Evolutionary conservation across 1,140 invertebrate species (phyloP).

Genomic region (Trichomalopsis sarcophagae): DNA sequence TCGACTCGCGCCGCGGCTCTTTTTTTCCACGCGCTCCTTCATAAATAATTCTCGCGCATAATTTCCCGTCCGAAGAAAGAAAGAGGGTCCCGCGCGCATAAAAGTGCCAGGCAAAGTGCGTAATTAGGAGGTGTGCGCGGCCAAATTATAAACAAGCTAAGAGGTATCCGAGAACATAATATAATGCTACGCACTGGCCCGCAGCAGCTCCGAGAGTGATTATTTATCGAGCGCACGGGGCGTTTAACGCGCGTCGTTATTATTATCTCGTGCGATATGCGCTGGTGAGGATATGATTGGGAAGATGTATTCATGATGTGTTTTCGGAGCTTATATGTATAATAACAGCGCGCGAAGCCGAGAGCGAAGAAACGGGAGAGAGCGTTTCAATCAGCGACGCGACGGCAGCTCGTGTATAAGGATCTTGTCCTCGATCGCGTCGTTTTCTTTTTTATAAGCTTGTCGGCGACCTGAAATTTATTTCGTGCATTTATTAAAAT

Average conservation of each 20-base stretch:
- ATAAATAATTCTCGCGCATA: conserved; percentile 47
- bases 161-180: neutral
- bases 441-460: neutral
- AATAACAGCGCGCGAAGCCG: neutral
- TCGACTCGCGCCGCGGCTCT: neutral
- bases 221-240: conserved; percentile 38
- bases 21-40: conserved; percentile 15
- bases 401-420: neutral
- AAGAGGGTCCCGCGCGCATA: neutral
- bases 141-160: conserved; percentile 43
- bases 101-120: conserved; percentile 30
- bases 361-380: neutral
- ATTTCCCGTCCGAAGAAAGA: neutral
- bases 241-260: conserved; percentile 25
- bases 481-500: conserved; percentile 42
- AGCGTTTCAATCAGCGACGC: conserved; percentile 39
- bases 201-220: neutral
- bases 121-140: conserved; percentile 44
- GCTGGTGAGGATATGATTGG: conserved; percentile 15
- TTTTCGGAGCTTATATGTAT: neutral
- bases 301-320: neutral
- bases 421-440: neutral
- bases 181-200: neutral
- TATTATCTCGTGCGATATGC: neutral
- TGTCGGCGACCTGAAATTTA: conserved; percentile 10